Conservation (phyloP, 2,888 invertebrate species). For the Tetheella fluctuosa region DNA sequence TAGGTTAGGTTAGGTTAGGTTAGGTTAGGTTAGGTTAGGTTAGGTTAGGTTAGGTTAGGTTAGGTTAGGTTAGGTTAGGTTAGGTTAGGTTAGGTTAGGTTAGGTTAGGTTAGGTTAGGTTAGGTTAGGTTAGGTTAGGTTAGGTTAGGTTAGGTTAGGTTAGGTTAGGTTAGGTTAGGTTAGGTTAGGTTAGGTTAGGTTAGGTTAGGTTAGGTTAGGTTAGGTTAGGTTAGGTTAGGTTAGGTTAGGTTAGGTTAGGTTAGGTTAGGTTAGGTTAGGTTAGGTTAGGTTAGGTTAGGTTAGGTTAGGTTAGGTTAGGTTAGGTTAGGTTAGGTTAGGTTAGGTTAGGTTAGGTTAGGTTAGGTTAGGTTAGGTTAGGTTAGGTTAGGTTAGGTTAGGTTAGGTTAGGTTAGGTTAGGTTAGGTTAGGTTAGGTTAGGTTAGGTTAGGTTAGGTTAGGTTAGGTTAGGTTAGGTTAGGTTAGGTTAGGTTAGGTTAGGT, state of each 20-base stretch:
- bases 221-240: constrained; percentile 14
- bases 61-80: constrained; percentile 32
- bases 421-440: no score
- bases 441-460: no score
- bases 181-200: constrained; percentile 8
- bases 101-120: constrained; percentile 32
- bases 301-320: no score
- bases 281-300: constrained; percentile 14
- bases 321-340: no score
- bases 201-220: constrained; percentile 9
- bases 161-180: constrained; percentile 11
- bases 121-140: constrained; percentile 30
- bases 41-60: constrained; percentile 32
- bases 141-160: constrained; percentile 25
- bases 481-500: no score
- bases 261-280: constrained; percentile 12
- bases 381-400: no score
- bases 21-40: constrained; percentile 31
- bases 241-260: constrained; percentile 14
- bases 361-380: no score
- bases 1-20: constrained; percentile 32
- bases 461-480: no score
- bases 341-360: no score
- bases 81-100: constrained; percentile 32
- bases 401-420: no score